Base-by-base conservation (phyloP, 2,113 vertebrate genomes). In the Chloroceryle aenea region DNA sequence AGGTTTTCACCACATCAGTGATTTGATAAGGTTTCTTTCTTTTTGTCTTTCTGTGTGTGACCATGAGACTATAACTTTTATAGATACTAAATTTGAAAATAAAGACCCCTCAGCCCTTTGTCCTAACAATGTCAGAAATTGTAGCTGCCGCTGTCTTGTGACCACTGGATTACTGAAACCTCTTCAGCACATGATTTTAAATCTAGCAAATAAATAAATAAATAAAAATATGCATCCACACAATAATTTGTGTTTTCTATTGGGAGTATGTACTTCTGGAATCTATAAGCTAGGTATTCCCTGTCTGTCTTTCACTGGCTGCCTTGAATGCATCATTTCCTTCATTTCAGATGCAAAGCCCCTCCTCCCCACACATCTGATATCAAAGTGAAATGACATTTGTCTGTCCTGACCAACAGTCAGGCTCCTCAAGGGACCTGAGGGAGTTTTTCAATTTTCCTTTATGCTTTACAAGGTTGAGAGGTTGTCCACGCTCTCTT, bases 191-290 rank as follows among this genome's bases (percentile, higher is more conserved):
- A 2, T 14, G 7, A 38, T 61, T 71, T 89, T 68, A 69, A 50
- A 21, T 58, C 14, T 29, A 63, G 64, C 9, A 8, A 77, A 42
- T 6, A 80, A 62, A 62, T 20, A 15, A 7, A 27, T 43, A 43
- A 43, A 43, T 26, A 55, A 66, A 71, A 75, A 29, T 12, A 42
- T 8, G 23, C 80, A 72, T n/a, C 20, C 23, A 61, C 14, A 42
- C 7, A 64, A 14, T 19, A 64, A 62, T 25, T 20, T 43, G 8
- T 50, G 23, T 53, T 89, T 82, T 50, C 50, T 73, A 2, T 8
- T 86, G 48, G 23, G 21, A 79, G 6, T 5, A 67, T 3, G 1
- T 55, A 36, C 11, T 6, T 6, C 6, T 48, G 30, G 1, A 0
- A 71, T 7, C 34, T 71, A 34, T 32, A 58, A 52, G 50, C 27